A percentile compares a stretch with the other conserved stretches of the same genome.
phyloP scores from a whole-genome alignment of 2,797 vertebrate species.

The Ctenochaetus hawaiiensis region DNA sequence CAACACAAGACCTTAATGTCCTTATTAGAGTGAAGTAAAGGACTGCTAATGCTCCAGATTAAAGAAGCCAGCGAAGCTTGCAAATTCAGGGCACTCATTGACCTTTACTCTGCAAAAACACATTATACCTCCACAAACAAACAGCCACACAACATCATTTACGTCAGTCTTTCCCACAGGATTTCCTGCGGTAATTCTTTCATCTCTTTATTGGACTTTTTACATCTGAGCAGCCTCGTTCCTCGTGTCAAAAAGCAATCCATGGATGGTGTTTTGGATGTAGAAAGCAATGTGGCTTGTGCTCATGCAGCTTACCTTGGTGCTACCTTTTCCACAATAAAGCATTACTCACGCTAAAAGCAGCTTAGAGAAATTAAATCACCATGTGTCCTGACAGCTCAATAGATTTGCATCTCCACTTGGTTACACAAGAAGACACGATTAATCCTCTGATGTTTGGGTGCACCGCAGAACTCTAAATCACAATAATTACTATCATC shows the following conservation, averaged over 20 bases:
- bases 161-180: slow-evolving; percentile 31
- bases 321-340: slow-evolving; percentile 60
- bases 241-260: slow-evolving; percentile 25
- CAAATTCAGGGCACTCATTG: slow-evolving; percentile 56
- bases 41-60: slow-evolving; percentile 68
- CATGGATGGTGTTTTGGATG: slow-evolving; percentile 46
- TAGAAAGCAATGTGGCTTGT: slow-evolving; percentile 47
- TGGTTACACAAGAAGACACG: slow-evolving; percentile 66
- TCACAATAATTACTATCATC: slow-evolving; percentile 74
- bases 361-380: slow-evolving; percentile 78
- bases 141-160: slow-evolving; percentile 35
- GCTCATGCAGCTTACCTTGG: slow-evolving; percentile 58
- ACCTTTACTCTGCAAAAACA: slow-evolving; percentile 54
- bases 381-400: slow-evolving; percentile 72
- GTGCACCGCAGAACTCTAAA: slow-evolving; percentile 57
- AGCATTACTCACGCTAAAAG: slow-evolving; percentile 72
- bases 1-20: slow-evolving; percentile 61
- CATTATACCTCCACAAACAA: slow-evolving; percentile 52
- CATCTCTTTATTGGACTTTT: slow-evolving; percentile 59
- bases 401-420: slow-evolving; percentile 71
- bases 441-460: slow-evolving; percentile 72
- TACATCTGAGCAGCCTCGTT: slow-evolving; percentile 50
- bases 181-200: slow-evolving; percentile 55
- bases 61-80: slow-evolving; percentile 52
- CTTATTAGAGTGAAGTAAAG: slow-evolving; percentile 59